Conservation (phyloP, 2,113 vertebrate species). For the Mola mola region DNA sequence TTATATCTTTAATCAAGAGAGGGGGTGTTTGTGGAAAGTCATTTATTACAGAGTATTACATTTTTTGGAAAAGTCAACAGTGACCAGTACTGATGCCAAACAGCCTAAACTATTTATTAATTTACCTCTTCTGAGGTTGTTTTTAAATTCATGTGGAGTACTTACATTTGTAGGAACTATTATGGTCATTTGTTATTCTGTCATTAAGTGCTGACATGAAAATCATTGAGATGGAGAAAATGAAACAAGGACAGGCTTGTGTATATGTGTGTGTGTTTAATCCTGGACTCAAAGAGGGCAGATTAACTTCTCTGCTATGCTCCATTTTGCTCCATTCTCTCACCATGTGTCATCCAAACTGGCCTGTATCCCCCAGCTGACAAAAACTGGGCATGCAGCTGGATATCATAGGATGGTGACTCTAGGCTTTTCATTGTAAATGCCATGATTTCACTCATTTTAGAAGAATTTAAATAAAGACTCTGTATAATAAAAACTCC, state of each 20-base stretch:
- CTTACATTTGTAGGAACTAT: constrained; percentile 6
- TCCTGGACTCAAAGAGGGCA: constrained; percentile 23
- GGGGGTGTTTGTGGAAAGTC: constrained; percentile 26
- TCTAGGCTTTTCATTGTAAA: constrained; percentile 11
- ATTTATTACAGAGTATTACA: not conserved
- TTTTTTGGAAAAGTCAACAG: constrained; percentile 9
- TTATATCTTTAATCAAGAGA: constrained; percentile 17
- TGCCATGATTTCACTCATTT: constrained; percentile 38
- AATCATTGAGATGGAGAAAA: constrained; percentile 35
- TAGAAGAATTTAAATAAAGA: not conserved
- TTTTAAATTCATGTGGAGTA: constrained; percentile 33
- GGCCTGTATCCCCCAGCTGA: constrained; percentile 44
- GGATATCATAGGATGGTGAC: constrained; percentile 38
- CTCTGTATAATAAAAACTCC: not conserved
- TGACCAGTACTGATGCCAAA: constrained; percentile 18
- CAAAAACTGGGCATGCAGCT: constrained; percentile 37
- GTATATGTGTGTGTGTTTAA: constrained; percentile 14
- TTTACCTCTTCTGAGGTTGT: constrained; percentile 20
- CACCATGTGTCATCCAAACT: constrained; percentile 45
- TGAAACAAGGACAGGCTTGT: constrained; percentile 57
- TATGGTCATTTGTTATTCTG: constrained; percentile 54
- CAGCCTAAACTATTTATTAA: constrained; percentile 42
- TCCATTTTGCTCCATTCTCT: constrained; percentile 46
- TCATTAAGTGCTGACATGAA: constrained; percentile 55
- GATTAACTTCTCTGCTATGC: constrained; percentile 50